Evolutionary conservation across 2,888 invertebrate genomes (phyloP), one percentile per base, ranked within the genome.

Genomic region (Stictocephala bisonia): DNA sequence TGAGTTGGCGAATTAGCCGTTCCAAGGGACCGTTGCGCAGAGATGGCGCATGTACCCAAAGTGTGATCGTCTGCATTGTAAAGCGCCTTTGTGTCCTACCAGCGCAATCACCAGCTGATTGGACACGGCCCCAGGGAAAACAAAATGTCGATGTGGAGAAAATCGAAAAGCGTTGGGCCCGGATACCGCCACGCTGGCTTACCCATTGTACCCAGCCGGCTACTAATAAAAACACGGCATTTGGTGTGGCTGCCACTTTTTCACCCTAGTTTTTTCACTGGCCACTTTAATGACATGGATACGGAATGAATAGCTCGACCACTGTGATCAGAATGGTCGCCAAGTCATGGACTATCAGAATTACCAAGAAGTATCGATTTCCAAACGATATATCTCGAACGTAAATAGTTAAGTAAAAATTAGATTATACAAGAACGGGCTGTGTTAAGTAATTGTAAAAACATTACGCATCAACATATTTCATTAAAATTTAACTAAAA

Each of bases 81-180:
- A 6, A 11, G 13, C n/a, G 40, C n/a, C 40, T 24, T 60, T 60
- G 60, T 44, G n/a, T 15, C 44, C n/a, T n/a, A 27, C 26, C 44
- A 26, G 15, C 4, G 22, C 64, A 64, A 64, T 64, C 64, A 44
- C 13, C 64, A 15, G 44, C 64, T 64, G 64, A 41, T 64, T 64
- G 44, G 64, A 44, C 64, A 64, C 64, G 64, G 64, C 64, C 64
- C 27, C 27, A n/a, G 44, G 44, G 64, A 64, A 64, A 64, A 64
- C 64, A 64, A 64, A 64, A 64, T 64, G 44, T 44, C 26, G 44
- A 24, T 40, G 64, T 64, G 64, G 64, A 64, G 64, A 64, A 64
- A 64, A 64, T 64, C 64, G 64, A 64, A 64, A 64, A 64, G 64
- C 41, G 44, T 24, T 44, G 64, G 40, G 20, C 40, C 20, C 27